phyloP scores from a whole-genome alignment of 2,888 invertebrate species.

The Galerucella pusilla region DNA sequence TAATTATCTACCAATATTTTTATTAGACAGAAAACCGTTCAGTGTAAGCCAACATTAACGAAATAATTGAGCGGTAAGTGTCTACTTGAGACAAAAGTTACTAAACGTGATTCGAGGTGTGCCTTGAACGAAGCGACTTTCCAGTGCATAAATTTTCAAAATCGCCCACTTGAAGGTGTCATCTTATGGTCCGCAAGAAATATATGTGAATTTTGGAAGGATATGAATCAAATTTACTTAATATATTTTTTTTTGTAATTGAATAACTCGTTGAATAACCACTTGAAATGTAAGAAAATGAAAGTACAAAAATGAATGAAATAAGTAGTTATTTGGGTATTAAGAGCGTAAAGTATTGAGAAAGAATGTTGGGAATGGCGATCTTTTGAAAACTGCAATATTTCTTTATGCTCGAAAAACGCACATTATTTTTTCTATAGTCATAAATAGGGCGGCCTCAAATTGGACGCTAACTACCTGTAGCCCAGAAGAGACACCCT shows the following conservation, averaged over 20 bases:
- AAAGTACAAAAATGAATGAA: not conserved
- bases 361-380: too few relatives aligned
- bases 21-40: not conserved
- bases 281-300: not conserved
- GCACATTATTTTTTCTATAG: too few relatives aligned
- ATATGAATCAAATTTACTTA: not conserved
- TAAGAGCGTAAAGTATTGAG: too few relatives aligned
- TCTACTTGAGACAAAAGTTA: slow-evolving; percentile 4
- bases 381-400: too few relatives aligned
- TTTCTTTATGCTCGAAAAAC: too few relatives aligned
- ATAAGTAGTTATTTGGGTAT: not conserved
- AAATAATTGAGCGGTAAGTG: slow-evolving; percentile 12
- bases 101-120: not conserved
- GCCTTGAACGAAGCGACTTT: slow-evolving; percentile 11
- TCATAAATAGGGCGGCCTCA: too few relatives aligned
- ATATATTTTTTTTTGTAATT: not conserved
- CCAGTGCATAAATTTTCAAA: slow-evolving; percentile 19
- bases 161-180: slow-evolving; percentile 15
- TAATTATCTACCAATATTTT: too few relatives aligned
- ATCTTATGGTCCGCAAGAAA: not conserved
- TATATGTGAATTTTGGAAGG: not conserved
- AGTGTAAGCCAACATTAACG: slow-evolving; percentile 18
- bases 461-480: too few relatives aligned
- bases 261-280: not conserved
- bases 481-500: too few relatives aligned